Evolutionary conservation across 2,888 invertebrate species (phyloP).

Genomic region (Drosophila nigricruria): DNA sequence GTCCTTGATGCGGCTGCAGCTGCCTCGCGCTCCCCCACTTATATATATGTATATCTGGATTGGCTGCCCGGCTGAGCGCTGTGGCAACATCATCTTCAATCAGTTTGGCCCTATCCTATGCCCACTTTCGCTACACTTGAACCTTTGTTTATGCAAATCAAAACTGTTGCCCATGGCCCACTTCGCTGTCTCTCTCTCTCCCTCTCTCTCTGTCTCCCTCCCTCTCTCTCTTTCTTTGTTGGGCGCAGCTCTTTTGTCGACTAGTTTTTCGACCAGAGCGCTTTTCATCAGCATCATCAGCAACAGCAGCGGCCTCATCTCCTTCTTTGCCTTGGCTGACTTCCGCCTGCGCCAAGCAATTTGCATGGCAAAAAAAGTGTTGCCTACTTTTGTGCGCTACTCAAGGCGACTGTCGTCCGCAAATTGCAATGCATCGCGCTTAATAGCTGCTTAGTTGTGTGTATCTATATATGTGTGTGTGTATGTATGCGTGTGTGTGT

Average conservation of each 20-base stretch:
- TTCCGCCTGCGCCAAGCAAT: slow-evolving; percentile 48
- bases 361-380: slow-evolving; percentile 49
- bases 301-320: neutral
- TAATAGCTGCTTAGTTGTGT: slow-evolving; percentile 70
- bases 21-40: slow-evolving; percentile 19
- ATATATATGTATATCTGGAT: slow-evolving; percentile 14
- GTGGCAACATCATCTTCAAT: slow-evolving; percentile 61
- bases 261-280: slow-evolving; percentile 38
- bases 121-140: slow-evolving; percentile 74
- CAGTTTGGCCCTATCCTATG: slow-evolving; percentile 59
- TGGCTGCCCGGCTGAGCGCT: slow-evolving; percentile 9
- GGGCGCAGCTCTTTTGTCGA: slow-evolving; percentile 29
- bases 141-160: slow-evolving; percentile 79
- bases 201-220: neutral
- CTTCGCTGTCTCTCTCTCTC: slow-evolving; percentile 24
- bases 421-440: slow-evolving; percentile 62
- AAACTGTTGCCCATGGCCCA: slow-evolving; percentile 78
- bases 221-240: slow-evolving; percentile 27
- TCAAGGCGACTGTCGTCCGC: slow-evolving; percentile 66
- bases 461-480: neutral
- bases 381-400: slow-evolving; percentile 57
- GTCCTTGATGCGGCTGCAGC: slow-evolving; percentile 55
- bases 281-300: slow-evolving; percentile 52
- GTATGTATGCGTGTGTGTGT: slow-evolving; percentile 10
- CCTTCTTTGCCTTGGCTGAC: slow-evolving; percentile 50